These are phyloP conservation scores for Sarotherodon lohbergeri DNA, from an alignment of 2,113 vertebrate species.

Conservation along the genomic window DNA sequence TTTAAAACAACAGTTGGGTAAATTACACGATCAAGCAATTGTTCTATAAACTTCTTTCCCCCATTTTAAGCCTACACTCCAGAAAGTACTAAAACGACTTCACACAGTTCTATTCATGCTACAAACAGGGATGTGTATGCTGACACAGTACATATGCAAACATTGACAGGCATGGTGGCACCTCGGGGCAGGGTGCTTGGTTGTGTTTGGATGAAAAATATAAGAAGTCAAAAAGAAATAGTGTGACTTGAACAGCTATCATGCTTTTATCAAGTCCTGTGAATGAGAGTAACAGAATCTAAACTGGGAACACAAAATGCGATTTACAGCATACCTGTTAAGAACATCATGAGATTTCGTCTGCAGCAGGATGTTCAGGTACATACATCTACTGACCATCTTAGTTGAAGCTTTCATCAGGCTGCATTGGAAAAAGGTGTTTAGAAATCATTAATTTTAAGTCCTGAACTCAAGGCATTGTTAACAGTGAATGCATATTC, in stretches of 20 bases:
- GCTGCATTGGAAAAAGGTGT: conserved; percentile 51
- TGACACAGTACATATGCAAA: background rate
- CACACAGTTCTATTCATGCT: background rate
- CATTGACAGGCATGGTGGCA: background rate
- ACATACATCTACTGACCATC: conserved; percentile 96
- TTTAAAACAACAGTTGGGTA: background rate
- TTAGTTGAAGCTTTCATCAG: conserved; percentile 94
- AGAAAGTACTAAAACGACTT: background rate
- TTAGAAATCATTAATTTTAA: background rate
- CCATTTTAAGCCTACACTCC: background rate
- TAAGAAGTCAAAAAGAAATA: background rate
- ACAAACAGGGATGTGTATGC: background rate
- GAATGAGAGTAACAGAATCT: background rate
- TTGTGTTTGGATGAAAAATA: background rate
- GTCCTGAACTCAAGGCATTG: background rate
- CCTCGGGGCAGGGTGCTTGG: rapidly evolving
- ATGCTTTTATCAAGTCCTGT: background rate
- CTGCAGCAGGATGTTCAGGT: conserved; percentile 79
- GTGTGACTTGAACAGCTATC: background rate
- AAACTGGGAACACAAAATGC: background rate
- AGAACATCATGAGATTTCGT: conserved; percentile 86
- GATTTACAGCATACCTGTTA: conserved; percentile 70
- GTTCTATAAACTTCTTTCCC: rapidly evolving
- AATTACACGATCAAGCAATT: background rate
- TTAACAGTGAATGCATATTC: background rate